Base-by-base conservation (phyloP, 2,113 vertebrate genomes). In the Alaudala cheleensis region DNA sequence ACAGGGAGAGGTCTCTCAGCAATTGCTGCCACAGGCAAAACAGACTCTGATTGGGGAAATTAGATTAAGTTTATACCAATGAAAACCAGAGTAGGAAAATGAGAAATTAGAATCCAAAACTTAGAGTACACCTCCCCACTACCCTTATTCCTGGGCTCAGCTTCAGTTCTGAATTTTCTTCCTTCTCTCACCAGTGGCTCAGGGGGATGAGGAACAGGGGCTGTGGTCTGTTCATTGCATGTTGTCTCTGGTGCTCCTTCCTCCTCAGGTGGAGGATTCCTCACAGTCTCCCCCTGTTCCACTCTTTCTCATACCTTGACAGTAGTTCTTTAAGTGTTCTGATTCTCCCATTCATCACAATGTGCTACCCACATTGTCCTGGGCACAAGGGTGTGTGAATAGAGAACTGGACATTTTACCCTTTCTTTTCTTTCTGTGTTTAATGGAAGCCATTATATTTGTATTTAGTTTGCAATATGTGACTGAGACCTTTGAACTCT, bases 151-250 rank as follows among this genome's bases (percentile, higher is more conserved):
- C 33, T 29, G 26, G 15, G 12, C 14, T 69, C 33, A 25, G 3
- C 21, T 57, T 44, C 7, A 64, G 11, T 40, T 25, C 18, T 23
- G 12, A 40, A 22, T 53, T 51, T 24, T n/a, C 28, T 51, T 26
- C n/a, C 17, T 45, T 12, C 18, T 82, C 56, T 51, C n/a, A 28
- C 5, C 50, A 28, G 19, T 3, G 2, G 13, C 12, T 28, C 8
- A 74, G 15, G 10, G 18, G 2, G 28, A 47, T n/a, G 49, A 49
- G 14, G 10, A 58, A 18, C 3, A 2, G 14, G 2, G 5, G 4
- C 22, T 70, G 14, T 37, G 37, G 37, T 37, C 37, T 9, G 37
- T 37, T 37, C 37, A 37, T 37, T 37, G 10, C 37, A 10, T 1
- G 6, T 7, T 44, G 6, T 42, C 25, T 53, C 57, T 76, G 20